A percentile compares a stretch with the other conserved stretches of the same genome.
Evolutionary conservation across 2,113 vertebrate species (phyloP).

Genomic region (Petrocephalus microphthalmus): DNA sequence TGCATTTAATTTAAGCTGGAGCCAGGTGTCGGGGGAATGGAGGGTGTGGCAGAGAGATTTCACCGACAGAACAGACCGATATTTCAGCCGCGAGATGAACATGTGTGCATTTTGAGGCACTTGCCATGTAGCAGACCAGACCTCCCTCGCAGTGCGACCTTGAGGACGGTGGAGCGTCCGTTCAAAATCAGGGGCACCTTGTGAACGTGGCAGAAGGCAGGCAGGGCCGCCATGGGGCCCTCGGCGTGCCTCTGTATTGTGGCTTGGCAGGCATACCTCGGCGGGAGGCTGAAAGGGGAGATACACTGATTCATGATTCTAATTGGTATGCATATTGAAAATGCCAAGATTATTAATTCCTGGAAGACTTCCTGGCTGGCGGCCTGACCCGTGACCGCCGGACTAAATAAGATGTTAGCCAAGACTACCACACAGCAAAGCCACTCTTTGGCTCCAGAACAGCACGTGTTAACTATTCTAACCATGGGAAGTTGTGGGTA

Average conservation of each 20-base stretch:
- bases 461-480: not conserved
- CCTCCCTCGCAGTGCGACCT: not conserved
- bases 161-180: not conserved
- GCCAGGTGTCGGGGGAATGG: constrained; percentile 4
- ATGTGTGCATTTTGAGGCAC: not conserved
- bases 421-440: not conserved
- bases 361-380: not conserved
- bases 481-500: not conserved
- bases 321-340: not conserved
- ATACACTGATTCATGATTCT: not conserved
- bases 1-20: constrained; percentile 9
- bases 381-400: not conserved
- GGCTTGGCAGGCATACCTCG: not conserved
- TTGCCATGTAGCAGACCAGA: not conserved
- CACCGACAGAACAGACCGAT: not conserved
- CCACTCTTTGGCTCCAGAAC: too few relatives aligned
- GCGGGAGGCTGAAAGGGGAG: not conserved
- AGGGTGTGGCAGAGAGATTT: not conserved
- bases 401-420: not conserved
- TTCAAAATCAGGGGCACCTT: not conserved
- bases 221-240: not conserved
- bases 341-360: constrained; percentile 12
- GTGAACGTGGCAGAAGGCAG: not conserved
- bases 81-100: not conserved
- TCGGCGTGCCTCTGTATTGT: not conserved